Percentiles rank a stretch among this genome's conserved stretches.
Evolutionary conservation across 2,113 vertebrate species (phyloP).

Genomic region (Pica pica): DNA sequence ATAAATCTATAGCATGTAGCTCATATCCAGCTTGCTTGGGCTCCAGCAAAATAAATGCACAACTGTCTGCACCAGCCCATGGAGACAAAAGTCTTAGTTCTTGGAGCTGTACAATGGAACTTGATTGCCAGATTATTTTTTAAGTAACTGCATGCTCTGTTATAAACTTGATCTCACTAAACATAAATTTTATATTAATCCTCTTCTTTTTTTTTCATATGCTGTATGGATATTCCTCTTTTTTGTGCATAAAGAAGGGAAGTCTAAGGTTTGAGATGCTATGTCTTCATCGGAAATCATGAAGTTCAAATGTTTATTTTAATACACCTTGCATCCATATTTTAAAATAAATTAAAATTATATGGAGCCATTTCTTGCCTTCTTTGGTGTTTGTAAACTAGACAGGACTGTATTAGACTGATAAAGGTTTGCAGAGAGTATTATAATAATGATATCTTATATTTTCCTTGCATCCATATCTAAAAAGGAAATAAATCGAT

Average conservation of each 20-base stretch:
- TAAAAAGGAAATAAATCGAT: background rate
- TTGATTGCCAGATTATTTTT: background rate
- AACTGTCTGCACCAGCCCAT: background rate
- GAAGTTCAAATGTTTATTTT: background rate
- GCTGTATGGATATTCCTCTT: background rate
- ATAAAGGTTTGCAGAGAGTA: background rate
- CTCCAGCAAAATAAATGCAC: background rate
- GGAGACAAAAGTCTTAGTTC: background rate
- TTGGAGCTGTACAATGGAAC: background rate
- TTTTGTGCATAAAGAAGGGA: background rate
- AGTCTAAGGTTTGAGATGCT: background rate
- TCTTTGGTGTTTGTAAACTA: background rate
- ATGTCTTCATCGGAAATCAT: background rate
- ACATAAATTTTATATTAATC: background rate
- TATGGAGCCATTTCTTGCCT: background rate
- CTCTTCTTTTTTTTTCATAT: background rate
- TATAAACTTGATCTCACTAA: background rate
- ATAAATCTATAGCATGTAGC: fast-evolving
- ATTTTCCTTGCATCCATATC: background rate
- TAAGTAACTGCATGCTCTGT: background rate
- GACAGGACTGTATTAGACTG: background rate
- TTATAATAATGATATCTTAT: background rate
- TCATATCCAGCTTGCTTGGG: background rate
- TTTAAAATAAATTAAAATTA: background rate
- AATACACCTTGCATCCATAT: background rate